These are phyloP conservation scores for Stegostoma tigrinum DNA, from an alignment of 2,113 vertebrate genomes.

Conservation along the genomic window DNA sequence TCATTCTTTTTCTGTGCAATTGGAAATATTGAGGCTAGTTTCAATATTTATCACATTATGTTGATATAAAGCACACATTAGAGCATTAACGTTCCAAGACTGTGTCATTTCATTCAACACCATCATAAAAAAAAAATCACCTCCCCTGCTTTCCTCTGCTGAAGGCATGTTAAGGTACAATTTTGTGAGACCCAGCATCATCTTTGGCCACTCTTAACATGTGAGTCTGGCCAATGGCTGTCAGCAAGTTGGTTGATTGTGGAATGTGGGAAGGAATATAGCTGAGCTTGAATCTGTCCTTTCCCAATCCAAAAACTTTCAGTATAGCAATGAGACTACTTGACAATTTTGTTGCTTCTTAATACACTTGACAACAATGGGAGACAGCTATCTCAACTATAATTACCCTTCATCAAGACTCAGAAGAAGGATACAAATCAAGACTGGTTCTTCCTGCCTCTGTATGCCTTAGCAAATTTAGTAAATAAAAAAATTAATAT, in stretches of 20 bases:
- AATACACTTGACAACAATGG: not conserved
- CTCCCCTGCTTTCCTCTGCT: not conserved
- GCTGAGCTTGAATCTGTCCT: not conserved
- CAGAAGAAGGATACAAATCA: not conserved
- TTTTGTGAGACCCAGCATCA: not conserved
- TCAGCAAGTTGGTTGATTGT: not conserved
- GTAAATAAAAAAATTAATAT: not conserved
- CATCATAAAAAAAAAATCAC: not conserved
- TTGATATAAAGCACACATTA: not conserved
- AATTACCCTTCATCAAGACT: no score
- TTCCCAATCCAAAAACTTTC: not conserved
- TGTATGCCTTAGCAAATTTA: not conserved
- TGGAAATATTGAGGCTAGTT: slow-evolving; percentile 8
- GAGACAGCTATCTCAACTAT: not conserved
- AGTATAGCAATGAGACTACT: not conserved
- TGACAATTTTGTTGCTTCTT: not conserved
- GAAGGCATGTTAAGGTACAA: not conserved
- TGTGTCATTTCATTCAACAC: not conserved
- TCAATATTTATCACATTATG: not conserved
- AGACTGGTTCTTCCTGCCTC: not conserved
- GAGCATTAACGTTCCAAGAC: not conserved
- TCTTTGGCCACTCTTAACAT: not conserved
- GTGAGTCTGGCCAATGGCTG: not conserved
- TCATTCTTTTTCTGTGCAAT: not conserved
- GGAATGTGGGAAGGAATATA: not conserved